Evolutionary conservation across 1,140 invertebrate species (phyloP), one percentile per base, ranked within the genome.

Genomic region (Plodia interpunctella): DNA sequence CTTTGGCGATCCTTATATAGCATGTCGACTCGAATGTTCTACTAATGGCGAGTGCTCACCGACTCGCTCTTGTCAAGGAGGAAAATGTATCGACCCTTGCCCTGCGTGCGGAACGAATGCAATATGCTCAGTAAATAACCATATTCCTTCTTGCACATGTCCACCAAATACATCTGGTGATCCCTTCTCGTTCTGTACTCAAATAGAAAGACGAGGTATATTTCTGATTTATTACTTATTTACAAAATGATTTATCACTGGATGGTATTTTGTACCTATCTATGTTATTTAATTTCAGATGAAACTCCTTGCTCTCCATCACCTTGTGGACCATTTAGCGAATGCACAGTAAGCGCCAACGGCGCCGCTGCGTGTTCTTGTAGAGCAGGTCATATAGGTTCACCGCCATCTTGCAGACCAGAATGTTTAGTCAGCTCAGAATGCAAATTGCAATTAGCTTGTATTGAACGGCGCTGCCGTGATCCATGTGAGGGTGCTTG

Each of bases 31-130:
- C 49, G 92, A 94, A 90, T 94, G 93, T 78, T 89, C 92, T 49
- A 88, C 92, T 1, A 94, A 93, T 76, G 90, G 88, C 28, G 93
- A 94, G 79, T 94, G 93, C 85, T 80, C 92, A 4, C 90, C 91
- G 38, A 91, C 93, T 56, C 91, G 88, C 70, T 92, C 95, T 2
- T 97, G 96, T 68, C 92, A 95, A 15, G 91, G 91, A 63, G 93
- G 94, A 68, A 94, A 94, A 89, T 96, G 95, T 76, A 80, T 91
- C 28, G 94, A 96, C 81, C 95, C 95, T 17, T 96, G 95, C 76
- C 90, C 90, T 15, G 92, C 92, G 18, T 96, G 95, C 83, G 94
- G 94, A 0, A 90, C 92, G 55, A 93, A 93, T 74, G 94, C 94
- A 15, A 79, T 91, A 57, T 96, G 95, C 74, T 89, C 91, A 20